phyloP scores from a whole-genome alignment of 1,140 invertebrate species.

The Sipha flava region DNA sequence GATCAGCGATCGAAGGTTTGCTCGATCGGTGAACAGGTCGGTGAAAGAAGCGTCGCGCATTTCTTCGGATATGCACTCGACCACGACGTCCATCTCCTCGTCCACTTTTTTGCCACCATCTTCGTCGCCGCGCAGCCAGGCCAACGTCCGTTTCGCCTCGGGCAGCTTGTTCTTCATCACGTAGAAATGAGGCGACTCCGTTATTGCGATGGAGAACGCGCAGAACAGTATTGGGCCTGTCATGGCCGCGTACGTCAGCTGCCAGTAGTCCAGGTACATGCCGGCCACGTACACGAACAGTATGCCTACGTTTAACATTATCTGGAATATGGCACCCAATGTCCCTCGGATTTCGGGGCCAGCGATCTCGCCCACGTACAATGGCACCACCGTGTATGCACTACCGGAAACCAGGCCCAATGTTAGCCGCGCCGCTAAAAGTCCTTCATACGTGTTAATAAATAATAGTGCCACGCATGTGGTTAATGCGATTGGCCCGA shows the following conservation, averaged over 20 bases:
- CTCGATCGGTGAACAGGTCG: slow-evolving; percentile 35
- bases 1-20: slow-evolving; percentile 34
- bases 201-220: slow-evolving; percentile 60
- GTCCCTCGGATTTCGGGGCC: slow-evolving; percentile 40
- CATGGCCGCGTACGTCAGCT: slow-evolving; percentile 56
- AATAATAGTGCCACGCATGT: slow-evolving; percentile 44
- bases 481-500: slow-evolving; percentile 39
- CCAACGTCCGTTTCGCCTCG: slow-evolving; percentile 53
- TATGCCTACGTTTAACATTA: slow-evolving; percentile 32
- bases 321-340: slow-evolving; percentile 32
- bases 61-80: slow-evolving; percentile 34
- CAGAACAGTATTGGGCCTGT: slow-evolving; percentile 55
- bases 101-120: slow-evolving; percentile 23
- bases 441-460: slow-evolving; percentile 44
- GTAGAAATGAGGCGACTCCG: slow-evolving; percentile 70
- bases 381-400: slow-evolving; percentile 64
- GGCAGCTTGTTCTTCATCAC: slow-evolving; percentile 50
- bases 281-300: slow-evolving; percentile 68
- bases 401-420: slow-evolving; percentile 49
- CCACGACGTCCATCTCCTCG: slow-evolving; percentile 35
- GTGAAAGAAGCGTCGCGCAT: slow-evolving; percentile 34
- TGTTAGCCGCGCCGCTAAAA: slow-evolving; percentile 33
- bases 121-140: slow-evolving; percentile 55
- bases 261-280: slow-evolving; percentile 59
- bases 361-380: slow-evolving; percentile 81